Percentiles rank a stretch among this genome's conserved stretches.
These are phyloP conservation scores for Triops cancriformis DNA, from an alignment of 1,140 invertebrate genomes.

Conservation along the genomic window DNA sequence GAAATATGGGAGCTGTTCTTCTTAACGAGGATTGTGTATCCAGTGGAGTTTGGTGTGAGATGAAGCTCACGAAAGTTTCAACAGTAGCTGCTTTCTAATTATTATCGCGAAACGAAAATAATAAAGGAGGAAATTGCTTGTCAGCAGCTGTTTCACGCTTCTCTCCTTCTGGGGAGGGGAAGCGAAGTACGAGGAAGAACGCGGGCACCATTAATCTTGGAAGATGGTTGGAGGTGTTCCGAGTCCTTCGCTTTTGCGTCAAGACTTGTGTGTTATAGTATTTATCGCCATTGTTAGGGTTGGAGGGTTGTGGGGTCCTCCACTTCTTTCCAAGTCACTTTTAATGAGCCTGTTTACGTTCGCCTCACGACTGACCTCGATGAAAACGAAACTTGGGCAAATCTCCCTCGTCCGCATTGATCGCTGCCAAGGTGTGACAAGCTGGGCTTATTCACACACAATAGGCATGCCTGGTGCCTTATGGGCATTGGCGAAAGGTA, in stretches of 20 bases:
- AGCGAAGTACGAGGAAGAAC: not conserved
- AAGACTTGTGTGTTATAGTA: not conserved
- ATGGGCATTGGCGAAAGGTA: too few species aligned
- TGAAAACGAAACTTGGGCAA: not conserved
- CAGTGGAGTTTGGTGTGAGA: too few species aligned
- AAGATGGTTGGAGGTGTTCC: not conserved
- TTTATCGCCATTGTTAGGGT: not conserved
- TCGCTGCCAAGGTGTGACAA: not conserved
- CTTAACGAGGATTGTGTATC: too few species aligned
- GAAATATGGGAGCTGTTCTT: too few species aligned
- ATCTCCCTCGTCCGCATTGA: not conserved
- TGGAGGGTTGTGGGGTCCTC: too few species aligned
- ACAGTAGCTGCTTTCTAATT: not conserved
- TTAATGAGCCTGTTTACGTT: constrained; percentile 10
- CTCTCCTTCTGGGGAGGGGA: not conserved
- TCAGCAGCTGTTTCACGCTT: constrained; percentile 3
- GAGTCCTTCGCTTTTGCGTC: not conserved
- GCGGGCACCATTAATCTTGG: not conserved
- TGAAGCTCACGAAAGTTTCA: not conserved
- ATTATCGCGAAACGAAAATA: not conserved
- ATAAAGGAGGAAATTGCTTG: not conserved
- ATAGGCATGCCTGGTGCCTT: too few species aligned
- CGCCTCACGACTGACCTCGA: not conserved
- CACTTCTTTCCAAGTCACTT: not conserved
- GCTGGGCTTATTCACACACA: not conserved